Evolutionary conservation across 2,888 invertebrate species (phyloP).

Genomic region (Ennomos fuscantarius): DNA sequence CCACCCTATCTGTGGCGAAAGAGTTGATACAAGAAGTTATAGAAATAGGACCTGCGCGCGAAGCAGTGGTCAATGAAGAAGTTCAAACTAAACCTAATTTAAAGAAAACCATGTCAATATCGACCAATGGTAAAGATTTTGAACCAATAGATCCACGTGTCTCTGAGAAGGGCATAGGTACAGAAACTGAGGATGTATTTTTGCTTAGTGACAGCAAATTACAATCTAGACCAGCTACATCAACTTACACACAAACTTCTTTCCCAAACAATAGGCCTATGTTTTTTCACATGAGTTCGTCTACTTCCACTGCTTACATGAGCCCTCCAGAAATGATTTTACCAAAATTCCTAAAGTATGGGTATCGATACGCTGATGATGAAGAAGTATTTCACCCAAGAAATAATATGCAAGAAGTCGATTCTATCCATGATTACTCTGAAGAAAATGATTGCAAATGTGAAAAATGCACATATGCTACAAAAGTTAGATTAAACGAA

Average conservation of each 20-base stretch:
- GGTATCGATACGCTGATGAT: constrained; percentile 46
- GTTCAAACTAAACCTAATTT: not conserved
- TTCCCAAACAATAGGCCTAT: constrained; percentile 64
- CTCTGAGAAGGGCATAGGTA: constrained; percentile 53
- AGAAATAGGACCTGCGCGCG: not conserved
- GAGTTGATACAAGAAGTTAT: not conserved
- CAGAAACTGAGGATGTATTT: constrained; percentile 48
- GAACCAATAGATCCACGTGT: constrained; percentile 32
- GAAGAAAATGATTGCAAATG: constrained; percentile 50
- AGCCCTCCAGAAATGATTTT: constrained; percentile 78
- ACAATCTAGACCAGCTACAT: constrained; percentile 57
- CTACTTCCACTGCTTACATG: constrained; percentile 81
- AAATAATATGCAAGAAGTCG: constrained; percentile 36
- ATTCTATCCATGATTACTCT: constrained; percentile 38
- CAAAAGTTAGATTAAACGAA: constrained; percentile 34
- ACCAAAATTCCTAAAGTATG: constrained; percentile 61
- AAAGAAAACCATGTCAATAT: constrained; percentile 3
- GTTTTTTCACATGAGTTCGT: constrained; percentile 76
- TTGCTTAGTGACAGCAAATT: constrained; percentile 40
- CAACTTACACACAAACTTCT: constrained; percentile 72
- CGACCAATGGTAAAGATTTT: not conserved
- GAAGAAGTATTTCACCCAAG: constrained; percentile 49
- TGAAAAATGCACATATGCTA: constrained; percentile 47
- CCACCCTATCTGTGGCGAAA: constrained; percentile 10
- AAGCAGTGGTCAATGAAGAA: constrained; percentile 18